A percentile compares a stretch with the other conserved stretches of the same genome.
Conservation (phyloP, 2,888 invertebrate genomes). For the Eumacrocentrus americanus region DNA sequence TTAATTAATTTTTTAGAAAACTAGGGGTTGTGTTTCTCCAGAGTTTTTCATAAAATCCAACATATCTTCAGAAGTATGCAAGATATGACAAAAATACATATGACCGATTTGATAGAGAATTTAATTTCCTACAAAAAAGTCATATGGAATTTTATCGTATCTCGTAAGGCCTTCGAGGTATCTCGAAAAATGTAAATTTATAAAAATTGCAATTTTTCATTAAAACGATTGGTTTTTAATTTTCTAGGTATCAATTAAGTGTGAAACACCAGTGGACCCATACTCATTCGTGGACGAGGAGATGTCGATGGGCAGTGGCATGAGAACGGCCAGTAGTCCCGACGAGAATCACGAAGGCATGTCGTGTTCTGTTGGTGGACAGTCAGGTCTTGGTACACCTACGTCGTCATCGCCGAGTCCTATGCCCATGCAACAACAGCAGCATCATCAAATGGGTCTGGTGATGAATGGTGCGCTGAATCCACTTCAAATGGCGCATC, state of each 20-base stretch:
- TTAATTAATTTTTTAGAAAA: too few species aligned
- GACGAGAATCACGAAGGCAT: slow-evolving; percentile 55
- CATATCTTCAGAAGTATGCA: too few species aligned
- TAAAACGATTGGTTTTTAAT: not conserved
- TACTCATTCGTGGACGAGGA: slow-evolving; percentile 88
- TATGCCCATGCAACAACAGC: slow-evolving; percentile 37
- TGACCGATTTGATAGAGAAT: too few species aligned
- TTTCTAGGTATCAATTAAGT: slow-evolving; percentile 63
- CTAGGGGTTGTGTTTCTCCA: too few species aligned
- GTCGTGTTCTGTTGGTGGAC: slow-evolving; percentile 48
- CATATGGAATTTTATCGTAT: too few species aligned
- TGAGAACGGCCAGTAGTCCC: slow-evolving; percentile 64
- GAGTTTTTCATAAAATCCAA: too few species aligned
- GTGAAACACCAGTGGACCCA: slow-evolving; percentile 74
- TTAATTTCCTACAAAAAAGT: too few species aligned
- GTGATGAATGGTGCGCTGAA: slow-evolving; percentile 57
- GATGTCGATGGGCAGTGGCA: slow-evolving; percentile 67
- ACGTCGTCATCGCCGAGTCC: slow-evolving; percentile 53
- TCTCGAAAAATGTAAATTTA: too few species aligned
- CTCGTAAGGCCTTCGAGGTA: too few species aligned
- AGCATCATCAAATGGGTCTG: slow-evolving; percentile 53
- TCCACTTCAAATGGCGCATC: slow-evolving; percentile 52
- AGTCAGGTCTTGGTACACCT: slow-evolving; percentile 51
- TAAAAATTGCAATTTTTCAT: too few species aligned
- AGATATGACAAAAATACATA: too few species aligned